These are phyloP conservation scores for Sitta europaea DNA, from an alignment of 2,113 vertebrate genomes.

Conservation along the genomic window DNA sequence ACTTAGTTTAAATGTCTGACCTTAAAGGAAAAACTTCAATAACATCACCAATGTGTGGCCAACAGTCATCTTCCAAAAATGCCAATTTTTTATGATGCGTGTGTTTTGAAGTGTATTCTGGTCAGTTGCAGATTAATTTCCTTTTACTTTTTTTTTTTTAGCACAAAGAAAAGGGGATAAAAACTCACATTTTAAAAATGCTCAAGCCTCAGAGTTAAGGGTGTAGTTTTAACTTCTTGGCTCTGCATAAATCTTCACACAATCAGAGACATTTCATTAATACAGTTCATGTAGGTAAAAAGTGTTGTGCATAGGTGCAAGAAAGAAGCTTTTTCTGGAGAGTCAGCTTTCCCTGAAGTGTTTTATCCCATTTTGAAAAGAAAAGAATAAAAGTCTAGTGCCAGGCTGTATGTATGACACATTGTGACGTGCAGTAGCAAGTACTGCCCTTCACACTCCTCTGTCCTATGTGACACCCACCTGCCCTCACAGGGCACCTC, in stretches of 20 bases:
- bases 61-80: background rate
- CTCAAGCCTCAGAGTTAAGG: background rate
- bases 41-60: background rate
- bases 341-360: background rate
- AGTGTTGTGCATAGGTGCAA: background rate
- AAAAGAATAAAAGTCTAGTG: background rate
- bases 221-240: background rate
- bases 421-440: background rate
- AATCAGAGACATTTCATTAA: background rate
- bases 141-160: background rate
- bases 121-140: background rate
- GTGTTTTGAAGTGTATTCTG: background rate
- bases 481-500: background rate
- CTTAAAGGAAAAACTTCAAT: background rate
- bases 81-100: background rate
- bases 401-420: background rate
- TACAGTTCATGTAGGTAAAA: background rate
- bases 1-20: background rate
- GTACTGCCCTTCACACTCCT: background rate
- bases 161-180: background rate
- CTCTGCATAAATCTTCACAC: background rate
- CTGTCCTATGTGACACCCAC: background rate
- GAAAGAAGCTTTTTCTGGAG: background rate
- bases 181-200: background rate
- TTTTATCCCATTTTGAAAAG: background rate